phyloP scores from a whole-genome alignment of 2,888 invertebrate species.

The Pandemis heparana region DNA sequence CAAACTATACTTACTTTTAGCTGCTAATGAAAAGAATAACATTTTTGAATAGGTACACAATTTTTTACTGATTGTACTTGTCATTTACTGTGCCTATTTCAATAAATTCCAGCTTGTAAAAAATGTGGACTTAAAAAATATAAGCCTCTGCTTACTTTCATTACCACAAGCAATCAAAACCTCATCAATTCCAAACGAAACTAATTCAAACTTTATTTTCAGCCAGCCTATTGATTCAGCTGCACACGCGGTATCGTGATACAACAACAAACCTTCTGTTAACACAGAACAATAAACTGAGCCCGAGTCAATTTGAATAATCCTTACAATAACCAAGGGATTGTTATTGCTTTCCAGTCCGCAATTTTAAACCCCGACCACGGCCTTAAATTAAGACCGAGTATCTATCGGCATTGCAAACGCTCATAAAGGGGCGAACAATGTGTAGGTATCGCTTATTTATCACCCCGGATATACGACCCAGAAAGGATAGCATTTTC shows the following conservation, averaged over 20 bases:
- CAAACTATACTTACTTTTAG: no score
- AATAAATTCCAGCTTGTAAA: no score
- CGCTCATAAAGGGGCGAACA: conserved; percentile 55
- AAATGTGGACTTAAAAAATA: no score
- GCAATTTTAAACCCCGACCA: conserved; percentile 51
- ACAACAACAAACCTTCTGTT: conserved; percentile 42
- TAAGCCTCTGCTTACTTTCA: no score
- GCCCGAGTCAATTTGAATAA: conserved; percentile 51
- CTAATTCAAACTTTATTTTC: background rate
- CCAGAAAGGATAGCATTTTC: background rate
- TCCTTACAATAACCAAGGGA: conserved; percentile 49
- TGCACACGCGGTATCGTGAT: conserved; percentile 28
- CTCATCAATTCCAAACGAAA: background rate
- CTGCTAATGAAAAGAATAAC: no score
- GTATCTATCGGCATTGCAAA: conserved; percentile 45
- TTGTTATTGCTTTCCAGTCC: conserved; percentile 50
- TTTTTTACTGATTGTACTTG: no score
- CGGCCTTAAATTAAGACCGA: conserved; percentile 47
- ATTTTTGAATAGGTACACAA: no score
- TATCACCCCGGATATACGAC: conserved; percentile 48
- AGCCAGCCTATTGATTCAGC: conserved; percentile 24
- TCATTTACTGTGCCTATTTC: no score
- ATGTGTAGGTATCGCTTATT: conserved; percentile 56
- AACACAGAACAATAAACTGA: conserved; percentile 48
- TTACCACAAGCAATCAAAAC: no score